Percentiles rank a stretch among this genome's conserved stretches.
Conservation (phyloP, 2,888 invertebrate genomes). For the Lumbricus terrestris region DNA sequence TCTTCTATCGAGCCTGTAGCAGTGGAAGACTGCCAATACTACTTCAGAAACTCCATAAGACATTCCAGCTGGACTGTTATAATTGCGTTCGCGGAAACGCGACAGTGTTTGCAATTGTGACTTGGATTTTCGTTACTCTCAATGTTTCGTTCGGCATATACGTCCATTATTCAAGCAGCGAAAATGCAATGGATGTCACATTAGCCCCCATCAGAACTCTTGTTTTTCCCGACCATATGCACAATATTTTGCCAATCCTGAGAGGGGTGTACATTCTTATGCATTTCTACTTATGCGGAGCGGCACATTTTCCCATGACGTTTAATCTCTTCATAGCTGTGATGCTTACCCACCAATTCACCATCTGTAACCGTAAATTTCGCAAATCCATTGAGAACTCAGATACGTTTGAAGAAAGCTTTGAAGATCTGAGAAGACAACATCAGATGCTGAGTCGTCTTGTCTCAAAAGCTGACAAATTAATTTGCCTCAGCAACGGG, state of each 20-base stretch:
- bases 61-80: background rate
- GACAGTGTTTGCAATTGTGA: background rate
- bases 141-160: background rate
- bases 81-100: no score
- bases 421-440: background rate
- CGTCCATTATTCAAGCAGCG: background rate
- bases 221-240: background rate
- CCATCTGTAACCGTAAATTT: background rate
- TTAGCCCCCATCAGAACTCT: background rate
- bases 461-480: background rate
- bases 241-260: no score
- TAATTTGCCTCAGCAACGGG: background rate
- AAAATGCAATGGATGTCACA: background rate
- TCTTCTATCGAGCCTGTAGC: background rate
- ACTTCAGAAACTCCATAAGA: background rate
- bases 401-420: background rate
- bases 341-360: background rate
- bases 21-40: background rate
- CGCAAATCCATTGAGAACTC: background rate
- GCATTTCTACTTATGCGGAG: no score
- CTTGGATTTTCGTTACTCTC: background rate
- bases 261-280: no score
- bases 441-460: slow-evolving; percentile 1
- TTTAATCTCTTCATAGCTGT: background rate
- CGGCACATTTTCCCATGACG: background rate